Percentiles rank a stretch among this genome's conserved stretches.
phyloP scores from a whole-genome alignment of 2,888 invertebrate genomes.

The Fabriciana adippe region DNA sequence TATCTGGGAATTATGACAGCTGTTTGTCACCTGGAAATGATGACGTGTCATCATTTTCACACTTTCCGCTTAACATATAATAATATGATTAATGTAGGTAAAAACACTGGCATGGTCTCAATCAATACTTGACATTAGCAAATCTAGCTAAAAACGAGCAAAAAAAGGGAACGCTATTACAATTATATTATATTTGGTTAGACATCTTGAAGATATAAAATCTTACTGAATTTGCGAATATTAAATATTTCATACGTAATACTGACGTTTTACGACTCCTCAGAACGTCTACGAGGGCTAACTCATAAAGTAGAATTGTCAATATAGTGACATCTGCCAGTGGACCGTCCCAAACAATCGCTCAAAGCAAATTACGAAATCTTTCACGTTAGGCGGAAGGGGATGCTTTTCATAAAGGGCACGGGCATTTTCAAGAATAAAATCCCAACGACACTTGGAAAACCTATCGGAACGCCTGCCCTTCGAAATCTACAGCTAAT shows the following conservation, averaged over 20 bases:
- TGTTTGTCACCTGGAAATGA: no score
- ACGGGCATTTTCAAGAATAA: conserved; percentile 56
- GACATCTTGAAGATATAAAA: conserved; percentile 7
- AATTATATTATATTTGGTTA: conserved; percentile 1
- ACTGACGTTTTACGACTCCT: conserved; percentile 33
- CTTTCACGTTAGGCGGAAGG: conserved; percentile 56
- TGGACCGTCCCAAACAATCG: conserved; percentile 70
- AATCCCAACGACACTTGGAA: conserved; percentile 55
- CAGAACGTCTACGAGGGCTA: conserved; percentile 47
- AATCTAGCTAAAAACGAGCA: background rate
- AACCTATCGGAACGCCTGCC: conserved; percentile 52
- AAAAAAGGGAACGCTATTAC: background rate
- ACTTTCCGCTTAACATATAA: no score
- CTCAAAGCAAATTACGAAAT: conserved; percentile 70
- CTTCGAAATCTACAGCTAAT: conserved; percentile 59
- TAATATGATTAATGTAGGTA: no score
- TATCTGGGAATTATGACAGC: no score
- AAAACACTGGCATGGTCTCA: no score
- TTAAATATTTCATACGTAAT: conserved; percentile 25
- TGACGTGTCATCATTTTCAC: no score
- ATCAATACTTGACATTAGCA: no score
- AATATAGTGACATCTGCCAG: conserved; percentile 75
- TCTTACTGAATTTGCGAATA: background rate
- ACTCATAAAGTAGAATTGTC: conserved; percentile 70
- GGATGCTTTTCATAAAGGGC: conserved; percentile 63